Base-by-base conservation (phyloP, 2,888 invertebrate species). In the Cabera pusaria region DNA sequence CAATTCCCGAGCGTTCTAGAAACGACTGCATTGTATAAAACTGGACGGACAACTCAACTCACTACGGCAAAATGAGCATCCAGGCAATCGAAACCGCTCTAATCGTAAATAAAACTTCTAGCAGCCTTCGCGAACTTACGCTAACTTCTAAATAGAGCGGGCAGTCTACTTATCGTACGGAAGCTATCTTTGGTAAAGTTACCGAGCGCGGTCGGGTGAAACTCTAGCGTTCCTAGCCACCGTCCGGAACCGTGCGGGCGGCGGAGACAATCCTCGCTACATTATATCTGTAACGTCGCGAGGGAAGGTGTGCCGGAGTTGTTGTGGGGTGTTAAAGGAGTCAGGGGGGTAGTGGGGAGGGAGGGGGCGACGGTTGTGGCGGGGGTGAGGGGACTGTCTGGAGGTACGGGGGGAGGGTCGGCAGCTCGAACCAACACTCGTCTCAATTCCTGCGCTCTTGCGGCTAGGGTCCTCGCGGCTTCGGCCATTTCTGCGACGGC, bases 401-500 rank as follows among this genome's bases (percentile, higher is more conserved):
- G 56, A 5, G 64, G 59, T 27, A 58, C 36, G 59, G 61, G 52
- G 4, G 82, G 77, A 0, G 85, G 87, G 39, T 88, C 87, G 1
- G 94, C 93, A 4, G 94, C 93, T 61, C 94, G 92, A 37, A 95
- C 91, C 73, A 95, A 86, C 36, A 92, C 92, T 36, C 93, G 87
- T 54, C 96, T 95, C 32, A 97, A 88, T 59, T 95, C 94, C 56
- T 93, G 92, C 5, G 97, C 97, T 33, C 96, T 90, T 59, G 94
- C 94, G 0, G 97, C 97, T 20, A 98, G 93, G 53, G 94, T 93
- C 11, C 96, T 93, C 17, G 98, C 95, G 2, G 96, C 93, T 68
- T 97, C 97, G 3, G 98, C 96, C 98, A 98, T 98, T 58, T 96
- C 96, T 56, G 97, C 96, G 7, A 97, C 97, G 0, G 97, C 96